Conservation (phyloP, 2,113 vertebrate genomes). For the Lasiurus cinereus region DNA sequence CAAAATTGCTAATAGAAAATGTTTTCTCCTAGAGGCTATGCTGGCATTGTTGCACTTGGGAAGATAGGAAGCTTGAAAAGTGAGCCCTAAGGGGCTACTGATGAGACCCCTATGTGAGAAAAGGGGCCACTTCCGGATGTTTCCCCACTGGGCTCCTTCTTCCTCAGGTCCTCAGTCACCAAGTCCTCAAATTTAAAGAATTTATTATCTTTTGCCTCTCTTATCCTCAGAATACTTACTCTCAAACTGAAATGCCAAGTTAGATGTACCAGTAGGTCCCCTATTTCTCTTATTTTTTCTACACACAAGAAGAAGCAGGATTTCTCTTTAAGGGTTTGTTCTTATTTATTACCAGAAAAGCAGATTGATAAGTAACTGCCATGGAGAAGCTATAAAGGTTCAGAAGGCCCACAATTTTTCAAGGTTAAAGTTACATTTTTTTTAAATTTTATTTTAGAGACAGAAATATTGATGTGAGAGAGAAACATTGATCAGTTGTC, state of each 20-base stretch:
- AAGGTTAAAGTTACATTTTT: not conserved
- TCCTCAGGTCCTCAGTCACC: not conserved
- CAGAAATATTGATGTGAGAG: no score
- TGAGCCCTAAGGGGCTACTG: not conserved
- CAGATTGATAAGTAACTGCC: not conserved
- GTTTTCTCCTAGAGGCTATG: not conserved
- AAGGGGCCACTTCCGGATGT: no score
- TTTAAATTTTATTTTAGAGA: not conserved
- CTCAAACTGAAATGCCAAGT: not conserved
- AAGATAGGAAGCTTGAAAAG: not conserved
- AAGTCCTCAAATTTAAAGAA: not conserved
- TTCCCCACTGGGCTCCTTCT: not conserved
- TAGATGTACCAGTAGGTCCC: not conserved
- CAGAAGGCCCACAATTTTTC: not conserved
- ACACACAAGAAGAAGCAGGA: not conserved
- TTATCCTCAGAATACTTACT: not conserved
- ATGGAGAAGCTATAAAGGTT: not conserved
- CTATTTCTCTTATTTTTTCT: not conserved
- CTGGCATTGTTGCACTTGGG: not conserved
- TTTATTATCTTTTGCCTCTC: not conserved
- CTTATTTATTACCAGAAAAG: not conserved
- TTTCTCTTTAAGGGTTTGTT: not conserved
- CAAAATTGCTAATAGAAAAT: not conserved
- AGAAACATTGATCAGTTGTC: not conserved
- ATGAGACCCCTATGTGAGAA: not conserved